Percentiles rank a stretch among this genome's conserved stretches.
Evolutionary conservation across 64 coral and sea anemone species (phyloP).

Genomic region (Platygyra sinensis): DNA sequence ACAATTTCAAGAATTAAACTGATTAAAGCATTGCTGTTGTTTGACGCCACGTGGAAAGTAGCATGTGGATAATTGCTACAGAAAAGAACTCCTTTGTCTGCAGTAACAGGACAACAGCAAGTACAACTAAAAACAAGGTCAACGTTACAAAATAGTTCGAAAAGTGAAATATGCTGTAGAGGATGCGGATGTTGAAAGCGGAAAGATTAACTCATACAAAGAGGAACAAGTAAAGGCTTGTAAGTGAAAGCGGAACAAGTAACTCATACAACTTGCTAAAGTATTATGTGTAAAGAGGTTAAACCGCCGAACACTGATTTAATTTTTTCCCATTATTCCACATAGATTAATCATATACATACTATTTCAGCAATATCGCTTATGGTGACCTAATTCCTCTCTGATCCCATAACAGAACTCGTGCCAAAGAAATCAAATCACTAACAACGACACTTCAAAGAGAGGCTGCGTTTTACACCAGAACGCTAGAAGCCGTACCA

Average conservation of each 20-base stretch:
- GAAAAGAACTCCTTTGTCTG: conserved; percentile 2
- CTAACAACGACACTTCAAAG: no score
- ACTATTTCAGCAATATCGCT: no score
- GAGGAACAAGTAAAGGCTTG: no score
- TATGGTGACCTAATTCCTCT: no score
- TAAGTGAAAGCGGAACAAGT: neutral
- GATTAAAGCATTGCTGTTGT: neutral
- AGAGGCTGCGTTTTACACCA: no score
- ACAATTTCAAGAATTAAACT: neutral
- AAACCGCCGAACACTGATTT: no score
- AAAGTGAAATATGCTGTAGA: conserved; percentile 1
- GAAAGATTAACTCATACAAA: neutral
- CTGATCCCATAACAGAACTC: no score
- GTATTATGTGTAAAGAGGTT: no score
- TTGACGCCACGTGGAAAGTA: conserved; percentile 26
- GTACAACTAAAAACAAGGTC: neutral
- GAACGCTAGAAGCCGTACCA: neutral
- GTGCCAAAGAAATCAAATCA: no score
- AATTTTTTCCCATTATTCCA: no score
- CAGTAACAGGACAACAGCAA: neutral
- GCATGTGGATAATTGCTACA: conserved; percentile 1
- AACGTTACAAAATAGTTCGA: neutral
- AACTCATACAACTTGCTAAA: neutral
- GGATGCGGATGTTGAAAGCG: neutral
- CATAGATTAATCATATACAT: no score